A percentile compares a stretch with the other conserved stretches of the same genome.
These are phyloP conservation scores for Elachura formosa DNA, from an alignment of 2,113 vertebrate species.

Conservation along the genomic window DNA sequence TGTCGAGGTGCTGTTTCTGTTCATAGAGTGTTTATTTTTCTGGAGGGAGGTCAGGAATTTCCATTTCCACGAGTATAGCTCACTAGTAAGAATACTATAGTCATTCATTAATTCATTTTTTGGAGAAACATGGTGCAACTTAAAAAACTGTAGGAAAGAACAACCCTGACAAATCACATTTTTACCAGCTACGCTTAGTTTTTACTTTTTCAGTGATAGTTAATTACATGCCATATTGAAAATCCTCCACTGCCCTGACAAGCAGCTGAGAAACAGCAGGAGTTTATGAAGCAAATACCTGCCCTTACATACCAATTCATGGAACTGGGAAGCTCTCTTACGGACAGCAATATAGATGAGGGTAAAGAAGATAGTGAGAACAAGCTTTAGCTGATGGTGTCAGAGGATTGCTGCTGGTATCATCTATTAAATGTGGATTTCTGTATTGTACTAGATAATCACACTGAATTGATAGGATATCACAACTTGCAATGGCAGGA, in stretches of 20 bases:
- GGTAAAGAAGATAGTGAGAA: slow-evolving; percentile 32
- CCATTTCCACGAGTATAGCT: background rate
- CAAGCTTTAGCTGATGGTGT: slow-evolving; percentile 32
- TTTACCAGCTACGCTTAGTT: slow-evolving; percentile 4
- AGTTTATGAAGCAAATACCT: slow-evolving; percentile 29
- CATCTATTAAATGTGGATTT: slow-evolving; percentile 55
- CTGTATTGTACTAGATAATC: slow-evolving; percentile 39
- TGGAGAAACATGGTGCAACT: background rate
- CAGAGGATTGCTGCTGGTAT: slow-evolving; percentile 42
- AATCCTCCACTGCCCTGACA: background rate
- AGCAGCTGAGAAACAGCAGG: slow-evolving; percentile 23
- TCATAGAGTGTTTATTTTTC: background rate
- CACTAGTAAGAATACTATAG: background rate
- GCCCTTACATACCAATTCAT: background rate
- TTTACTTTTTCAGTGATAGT: slow-evolving; percentile 8
- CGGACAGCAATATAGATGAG: slow-evolving; percentile 23
- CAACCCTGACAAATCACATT: slow-evolving; percentile 26
- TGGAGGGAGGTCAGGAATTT: background rate
- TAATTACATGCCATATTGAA: background rate
- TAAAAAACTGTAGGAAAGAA: slow-evolving; percentile 18
- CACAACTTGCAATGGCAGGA: slow-evolving; percentile 17
- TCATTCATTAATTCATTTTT: background rate
- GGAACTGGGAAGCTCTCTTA: slow-evolving; percentile 13
- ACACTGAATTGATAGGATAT: slow-evolving; percentile 38
- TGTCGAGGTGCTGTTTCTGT: background rate